Evolutionary conservation across 2,888 invertebrate species (phyloP).

Genomic region (Phasia obesa): DNA sequence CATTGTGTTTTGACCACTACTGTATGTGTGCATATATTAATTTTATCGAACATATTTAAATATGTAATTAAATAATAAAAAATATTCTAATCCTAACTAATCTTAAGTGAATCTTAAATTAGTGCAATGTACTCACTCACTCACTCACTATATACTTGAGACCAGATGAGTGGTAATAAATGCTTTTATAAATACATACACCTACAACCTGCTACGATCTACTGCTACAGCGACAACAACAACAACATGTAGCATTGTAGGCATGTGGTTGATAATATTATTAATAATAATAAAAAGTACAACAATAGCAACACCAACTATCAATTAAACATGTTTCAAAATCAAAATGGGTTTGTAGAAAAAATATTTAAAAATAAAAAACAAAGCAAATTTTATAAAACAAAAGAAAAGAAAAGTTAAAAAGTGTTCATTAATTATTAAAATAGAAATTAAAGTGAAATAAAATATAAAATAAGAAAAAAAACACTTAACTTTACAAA

Average conservation of each 20-base stretch:
- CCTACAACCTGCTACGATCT: not conserved
- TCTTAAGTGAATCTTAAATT: conserved; percentile 33
- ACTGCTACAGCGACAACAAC: not conserved
- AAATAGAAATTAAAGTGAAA: not conserved
- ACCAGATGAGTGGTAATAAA: conserved; percentile 16
- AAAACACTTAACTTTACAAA: no score
- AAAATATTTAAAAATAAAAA: conserved; percentile 34
- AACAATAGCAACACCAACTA: conserved; percentile 50
- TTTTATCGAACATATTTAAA: no score
- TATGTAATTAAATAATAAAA: not conserved
- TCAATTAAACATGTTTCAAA: conserved; percentile 57
- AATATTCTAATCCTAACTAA: conserved; percentile 5
- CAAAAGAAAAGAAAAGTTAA: conserved; percentile 39
- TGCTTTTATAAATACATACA: conserved; percentile 13
- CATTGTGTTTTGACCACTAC: no score
- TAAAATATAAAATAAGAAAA: not conserved
- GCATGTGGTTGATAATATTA: conserved; percentile 25
- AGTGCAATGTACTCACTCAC: no score
- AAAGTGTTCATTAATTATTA: not conserved
- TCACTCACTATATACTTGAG: not conserved
- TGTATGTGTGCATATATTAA: no score
- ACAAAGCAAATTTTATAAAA: not conserved
- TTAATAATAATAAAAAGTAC: conserved; percentile 32
- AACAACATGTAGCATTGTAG: conserved; percentile 14
- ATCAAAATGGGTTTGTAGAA: conserved; percentile 32